phyloP scores from a whole-genome alignment of 2,113 vertebrate species.

The Mirounga angustirostris region DNA sequence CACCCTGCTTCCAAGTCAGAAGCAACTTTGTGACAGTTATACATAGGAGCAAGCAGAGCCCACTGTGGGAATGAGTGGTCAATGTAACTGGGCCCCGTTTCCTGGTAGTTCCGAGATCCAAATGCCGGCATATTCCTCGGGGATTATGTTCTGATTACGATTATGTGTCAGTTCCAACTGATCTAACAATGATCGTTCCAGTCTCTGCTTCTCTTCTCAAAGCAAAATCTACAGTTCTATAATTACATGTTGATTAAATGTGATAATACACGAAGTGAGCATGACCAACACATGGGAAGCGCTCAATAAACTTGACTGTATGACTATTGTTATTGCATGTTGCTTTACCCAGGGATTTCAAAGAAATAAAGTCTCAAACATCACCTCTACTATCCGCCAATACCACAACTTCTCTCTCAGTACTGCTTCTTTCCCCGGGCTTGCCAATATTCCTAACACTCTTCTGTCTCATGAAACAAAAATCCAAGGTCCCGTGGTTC shows the following conservation, averaged over 20 bases:
- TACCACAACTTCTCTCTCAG: neutral
- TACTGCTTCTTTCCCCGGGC: neutral
- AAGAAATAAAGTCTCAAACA: neutral
- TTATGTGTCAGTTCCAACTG: neutral
- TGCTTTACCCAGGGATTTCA: neutral
- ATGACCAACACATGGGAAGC: neutral
- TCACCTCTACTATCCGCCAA: rapidly evolving
- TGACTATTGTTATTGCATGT: neutral
- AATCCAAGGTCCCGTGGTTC: neutral
- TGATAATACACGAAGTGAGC: neutral
- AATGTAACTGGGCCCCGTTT: rapidly evolving
- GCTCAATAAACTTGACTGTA: neutral
- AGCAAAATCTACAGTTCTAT: neutral
- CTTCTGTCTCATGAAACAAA: neutral
- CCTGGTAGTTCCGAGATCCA: neutral
- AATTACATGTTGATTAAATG: neutral
- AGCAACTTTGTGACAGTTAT: neutral
- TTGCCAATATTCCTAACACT: neutral
- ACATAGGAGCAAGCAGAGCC: neutral
- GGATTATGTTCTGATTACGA: neutral
- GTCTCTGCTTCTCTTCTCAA: neutral
- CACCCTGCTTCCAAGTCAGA: neutral
- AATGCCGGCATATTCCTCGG: neutral
- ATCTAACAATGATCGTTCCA: rapidly evolving
- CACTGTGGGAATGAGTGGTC: neutral